Conservation (phyloP, 1,140 invertebrate genomes). For the Eulimnadia texana region DNA sequence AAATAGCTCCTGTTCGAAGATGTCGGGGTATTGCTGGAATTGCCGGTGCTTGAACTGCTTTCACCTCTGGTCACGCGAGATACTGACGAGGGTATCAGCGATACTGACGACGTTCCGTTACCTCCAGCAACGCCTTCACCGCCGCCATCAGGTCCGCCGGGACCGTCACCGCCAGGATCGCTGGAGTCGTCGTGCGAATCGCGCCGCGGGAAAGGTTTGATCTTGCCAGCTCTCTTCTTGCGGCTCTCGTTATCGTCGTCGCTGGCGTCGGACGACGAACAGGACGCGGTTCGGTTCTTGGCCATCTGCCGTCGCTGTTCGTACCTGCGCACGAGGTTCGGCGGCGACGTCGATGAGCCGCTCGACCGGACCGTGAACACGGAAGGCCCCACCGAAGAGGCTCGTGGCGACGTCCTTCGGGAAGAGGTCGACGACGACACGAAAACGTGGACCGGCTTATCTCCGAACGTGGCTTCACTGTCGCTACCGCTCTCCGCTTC, state of each 20-base stretch:
- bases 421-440: slow-evolving; percentile 27
- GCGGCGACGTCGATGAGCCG: slow-evolving; percentile 23
- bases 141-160: background rate
- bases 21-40: background rate
- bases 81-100: too few species aligned
- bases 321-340: slow-evolving; percentile 34
- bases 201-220: slow-evolving; percentile 43
- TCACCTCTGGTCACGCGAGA: background rate
- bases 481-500: slow-evolving; percentile 31
- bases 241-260: slow-evolving; percentile 74
- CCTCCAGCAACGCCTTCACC: slow-evolving; percentile 8
- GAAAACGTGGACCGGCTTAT: slow-evolving; percentile 18
- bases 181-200: slow-evolving; percentile 65
- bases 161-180: slow-evolving; percentile 32
- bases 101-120: too few species aligned
- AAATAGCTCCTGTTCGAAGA: background rate
- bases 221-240: slow-evolving; percentile 60
- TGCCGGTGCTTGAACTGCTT: background rate
- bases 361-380: slow-evolving; percentile 4
- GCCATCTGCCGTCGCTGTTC: slow-evolving; percentile 54
- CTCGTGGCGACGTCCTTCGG: slow-evolving; percentile 17
- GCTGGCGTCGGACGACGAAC: slow-evolving; percentile 75
- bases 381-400: slow-evolving; percentile 17
- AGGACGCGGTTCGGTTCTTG: slow-evolving; percentile 65
- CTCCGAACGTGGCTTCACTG: slow-evolving; percentile 1